Evolutionary conservation across 2,113 vertebrate species (phyloP).

Genomic region (Sylvietta virens): DNA sequence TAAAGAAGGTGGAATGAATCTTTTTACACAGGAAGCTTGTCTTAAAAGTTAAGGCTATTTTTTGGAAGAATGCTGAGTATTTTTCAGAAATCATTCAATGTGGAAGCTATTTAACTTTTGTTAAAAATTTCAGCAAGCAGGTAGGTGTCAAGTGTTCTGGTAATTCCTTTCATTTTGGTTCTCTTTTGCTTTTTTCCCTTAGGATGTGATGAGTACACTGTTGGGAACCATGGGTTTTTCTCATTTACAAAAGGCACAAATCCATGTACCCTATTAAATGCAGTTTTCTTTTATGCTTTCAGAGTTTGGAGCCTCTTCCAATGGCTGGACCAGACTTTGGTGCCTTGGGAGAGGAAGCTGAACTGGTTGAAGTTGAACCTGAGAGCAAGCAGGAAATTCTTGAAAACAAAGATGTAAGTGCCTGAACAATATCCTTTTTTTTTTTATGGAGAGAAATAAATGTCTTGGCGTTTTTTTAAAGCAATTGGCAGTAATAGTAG

Average conservation of each 20-base stretch:
- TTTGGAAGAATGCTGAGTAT: neutral
- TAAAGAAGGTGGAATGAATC: neutral
- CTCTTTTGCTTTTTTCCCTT: neutral
- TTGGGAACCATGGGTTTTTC: neutral
- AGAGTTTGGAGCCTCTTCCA: conserved; percentile 93
- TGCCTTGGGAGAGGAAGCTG: conserved; percentile 80
- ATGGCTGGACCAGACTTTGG: conserved; percentile 83
- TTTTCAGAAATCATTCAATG: neutral
- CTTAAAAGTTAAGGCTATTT: neutral
- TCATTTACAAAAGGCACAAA: neutral
- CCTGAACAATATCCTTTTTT: neutral
- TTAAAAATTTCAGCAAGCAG: neutral
- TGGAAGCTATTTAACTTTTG: neutral
- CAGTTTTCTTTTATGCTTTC: neutral
- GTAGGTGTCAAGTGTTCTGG: neutral
- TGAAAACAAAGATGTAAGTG: conserved; percentile 92
- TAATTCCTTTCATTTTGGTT: neutral
- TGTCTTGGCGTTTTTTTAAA: neutral
- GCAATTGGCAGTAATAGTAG: neutral
- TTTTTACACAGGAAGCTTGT: neutral
- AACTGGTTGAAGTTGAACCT: conserved; percentile 83
- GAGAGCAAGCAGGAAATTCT: conserved; percentile 91
- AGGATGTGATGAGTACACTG: neutral
- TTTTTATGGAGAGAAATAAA: neutral
- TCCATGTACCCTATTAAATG: accelerated